Percentiles rank a stretch among this genome's conserved stretches.
These are phyloP conservation scores for Cantharis lateralis DNA, from an alignment of 2,888 invertebrate species.

Conservation along the genomic window DNA sequence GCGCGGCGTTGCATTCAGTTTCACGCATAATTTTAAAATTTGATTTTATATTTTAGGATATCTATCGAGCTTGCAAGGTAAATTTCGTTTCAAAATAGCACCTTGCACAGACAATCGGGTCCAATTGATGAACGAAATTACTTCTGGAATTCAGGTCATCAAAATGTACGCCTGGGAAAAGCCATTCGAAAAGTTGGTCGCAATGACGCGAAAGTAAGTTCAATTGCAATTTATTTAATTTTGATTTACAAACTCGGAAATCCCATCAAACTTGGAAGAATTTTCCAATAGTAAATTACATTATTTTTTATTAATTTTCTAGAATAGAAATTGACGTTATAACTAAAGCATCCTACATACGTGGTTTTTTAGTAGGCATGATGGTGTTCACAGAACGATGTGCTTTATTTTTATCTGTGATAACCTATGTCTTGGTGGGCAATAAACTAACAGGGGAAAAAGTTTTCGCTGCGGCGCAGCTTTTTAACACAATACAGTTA, in stretches of 20 bases:
- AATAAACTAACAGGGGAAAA: conserved; percentile 62
- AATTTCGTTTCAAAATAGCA: conserved; percentile 57
- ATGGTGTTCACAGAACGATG: conserved; percentile 84
- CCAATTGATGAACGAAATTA: conserved; percentile 74
- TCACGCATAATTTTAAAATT: not conserved
- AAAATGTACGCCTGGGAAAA: conserved; percentile 83
- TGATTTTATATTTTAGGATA: conserved; percentile 50
- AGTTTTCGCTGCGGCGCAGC: conserved; percentile 78
- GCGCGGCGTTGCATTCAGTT: too few species aligned
- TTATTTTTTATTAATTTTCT: conserved; percentile 34
- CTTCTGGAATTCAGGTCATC: conserved; percentile 74
- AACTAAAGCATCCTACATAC: conserved; percentile 67
- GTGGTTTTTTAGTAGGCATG: conserved; percentile 67
- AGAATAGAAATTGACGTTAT: conserved; percentile 74
- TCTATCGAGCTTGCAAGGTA: conserved; percentile 56
- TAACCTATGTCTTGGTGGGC: conserved; percentile 75
- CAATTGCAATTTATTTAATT: not conserved
- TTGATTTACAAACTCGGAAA: not conserved
- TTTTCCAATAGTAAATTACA: not conserved
- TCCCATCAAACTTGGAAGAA: not conserved
- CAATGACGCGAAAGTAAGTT: conserved; percentile 63
- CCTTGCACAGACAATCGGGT: conserved; percentile 68
- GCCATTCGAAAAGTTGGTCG: conserved; percentile 68
- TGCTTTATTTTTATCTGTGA: conserved; percentile 79
- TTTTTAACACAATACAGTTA: conserved; percentile 74